These are phyloP conservation scores for Melanostoma mellinum DNA, from an alignment of 2,888 invertebrate species.

Conservation along the genomic window DNA sequence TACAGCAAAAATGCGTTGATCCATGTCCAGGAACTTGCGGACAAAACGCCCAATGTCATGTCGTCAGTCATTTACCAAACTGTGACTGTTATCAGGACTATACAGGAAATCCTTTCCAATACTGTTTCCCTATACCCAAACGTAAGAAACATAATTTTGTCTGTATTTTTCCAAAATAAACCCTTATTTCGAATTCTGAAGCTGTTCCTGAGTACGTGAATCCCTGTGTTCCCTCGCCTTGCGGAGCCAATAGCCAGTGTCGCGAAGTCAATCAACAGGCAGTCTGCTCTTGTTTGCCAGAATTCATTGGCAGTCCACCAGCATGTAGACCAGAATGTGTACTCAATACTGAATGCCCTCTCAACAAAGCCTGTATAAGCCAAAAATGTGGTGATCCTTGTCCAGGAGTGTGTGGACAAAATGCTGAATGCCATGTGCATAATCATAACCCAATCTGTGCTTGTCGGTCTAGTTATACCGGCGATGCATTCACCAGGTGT, in stretches of 20 bases:
- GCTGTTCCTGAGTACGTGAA: conserved; percentile 79
- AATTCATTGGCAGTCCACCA: conserved; percentile 88
- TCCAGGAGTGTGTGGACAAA: conserved; percentile 84
- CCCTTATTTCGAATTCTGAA: conserved; percentile 21
- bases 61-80: conserved; percentile 89
- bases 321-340: conserved; percentile 90
- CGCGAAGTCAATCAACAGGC: conserved; percentile 84
- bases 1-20: conserved; percentile 89
- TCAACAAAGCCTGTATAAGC: conserved; percentile 85
- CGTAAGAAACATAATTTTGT: conserved; percentile 82
- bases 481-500: conserved; percentile 87
- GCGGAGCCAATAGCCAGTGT: conserved; percentile 86
- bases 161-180: neutral
- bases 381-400: conserved; percentile 88
- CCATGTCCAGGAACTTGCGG: conserved; percentile 91
- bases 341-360: conserved; percentile 86
- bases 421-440: conserved; percentile 85
- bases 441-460: conserved; percentile 87
- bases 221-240: conserved; percentile 86
- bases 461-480: conserved; percentile 84
- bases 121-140: conserved; percentile 84
- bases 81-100: conserved; percentile 87
- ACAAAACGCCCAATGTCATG: conserved; percentile 87
- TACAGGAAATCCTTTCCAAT: conserved; percentile 87
- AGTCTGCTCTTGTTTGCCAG: conserved; percentile 87